Evolutionary conservation across 2,113 vertebrate genomes (phyloP).

Genomic region (Cyphomyrus discorhynchus): DNA sequence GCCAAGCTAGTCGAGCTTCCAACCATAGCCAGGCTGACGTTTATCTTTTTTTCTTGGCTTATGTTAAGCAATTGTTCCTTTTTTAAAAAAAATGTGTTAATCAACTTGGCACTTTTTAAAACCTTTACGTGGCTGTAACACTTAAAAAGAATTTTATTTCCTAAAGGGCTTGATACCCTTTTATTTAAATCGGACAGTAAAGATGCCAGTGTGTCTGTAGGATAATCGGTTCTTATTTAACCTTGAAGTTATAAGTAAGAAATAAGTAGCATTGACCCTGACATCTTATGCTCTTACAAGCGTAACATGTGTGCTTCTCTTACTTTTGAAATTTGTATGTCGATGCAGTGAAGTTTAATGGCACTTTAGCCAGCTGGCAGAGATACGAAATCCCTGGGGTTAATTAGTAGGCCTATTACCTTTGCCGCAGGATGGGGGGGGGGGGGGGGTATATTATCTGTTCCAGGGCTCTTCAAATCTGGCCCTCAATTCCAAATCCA

Average conservation of each 20-base stretch:
- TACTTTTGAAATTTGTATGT: conserved; percentile 9
- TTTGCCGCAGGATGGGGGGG: not conserved
- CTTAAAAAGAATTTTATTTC: not conserved
- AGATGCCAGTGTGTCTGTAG: not conserved
- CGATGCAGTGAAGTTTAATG: conserved; percentile 9
- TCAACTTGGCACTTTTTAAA: conserved; percentile 3
- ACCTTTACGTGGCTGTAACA: not conserved
- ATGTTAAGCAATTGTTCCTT: conserved; percentile 22
- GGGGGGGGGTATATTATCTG: not conserved
- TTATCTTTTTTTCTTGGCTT: conserved; percentile 12
- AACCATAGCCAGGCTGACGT: not conserved
- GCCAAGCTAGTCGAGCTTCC: too few species aligned
- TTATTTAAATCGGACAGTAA: conserved; percentile 1
- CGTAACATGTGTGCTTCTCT: not conserved
- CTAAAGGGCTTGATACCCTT: not conserved
- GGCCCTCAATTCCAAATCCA: not conserved
- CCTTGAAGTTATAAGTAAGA: not conserved
- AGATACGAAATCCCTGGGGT: not conserved
- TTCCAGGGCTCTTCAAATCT: not conserved
- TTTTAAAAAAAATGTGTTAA: not conserved
- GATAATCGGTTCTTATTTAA: not conserved
- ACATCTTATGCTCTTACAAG: not conserved
- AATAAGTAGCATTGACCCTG: not conserved
- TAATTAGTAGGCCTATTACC: not conserved
- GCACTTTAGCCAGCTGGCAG: not conserved